Evolutionary conservation across 2,888 invertebrate genomes (phyloP).

Genomic region (Lasioglossum calceatum): DNA sequence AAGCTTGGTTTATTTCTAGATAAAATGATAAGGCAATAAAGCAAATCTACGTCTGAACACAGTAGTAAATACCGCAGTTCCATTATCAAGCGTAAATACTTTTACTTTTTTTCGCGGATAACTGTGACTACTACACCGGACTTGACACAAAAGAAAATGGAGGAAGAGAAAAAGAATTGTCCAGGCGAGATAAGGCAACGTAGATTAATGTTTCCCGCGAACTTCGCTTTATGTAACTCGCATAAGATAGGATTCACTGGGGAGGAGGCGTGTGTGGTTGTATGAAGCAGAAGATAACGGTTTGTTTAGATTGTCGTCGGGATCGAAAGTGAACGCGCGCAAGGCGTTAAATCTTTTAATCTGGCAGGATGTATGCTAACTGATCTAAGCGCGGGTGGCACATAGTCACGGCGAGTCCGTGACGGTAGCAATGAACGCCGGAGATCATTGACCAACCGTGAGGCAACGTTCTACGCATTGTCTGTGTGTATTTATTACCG

Average conservation of each 20-base stretch:
- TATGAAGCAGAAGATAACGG: constrained; percentile 9
- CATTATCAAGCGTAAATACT: neutral
- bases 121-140: neutral
- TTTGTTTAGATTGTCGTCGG: constrained; percentile 38
- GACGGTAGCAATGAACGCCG: constrained; percentile 17
- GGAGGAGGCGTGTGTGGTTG: constrained; percentile 2
- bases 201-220: neutral
- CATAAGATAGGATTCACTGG: neutral
- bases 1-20: neutral
- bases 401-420: constrained; percentile 1
- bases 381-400: constrained; percentile 27
- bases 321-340: constrained; percentile 19
- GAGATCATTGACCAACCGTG: constrained; percentile 51
- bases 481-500: constrained; percentile 4
- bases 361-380: constrained; percentile 45
- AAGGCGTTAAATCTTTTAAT: constrained; percentile 58
- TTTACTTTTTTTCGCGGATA: neutral
- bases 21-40: neutral
- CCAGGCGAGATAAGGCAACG: neutral
- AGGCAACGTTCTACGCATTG: constrained; percentile 18
- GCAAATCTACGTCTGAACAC: too few species aligned
- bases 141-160: neutral
- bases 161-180: neutral
- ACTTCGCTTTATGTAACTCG: constrained; percentile 1
- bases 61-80: neutral